These are phyloP conservation scores for Sthenelais limicola DNA, from an alignment of 2,888 invertebrate genomes.

Conservation along the genomic window DNA sequence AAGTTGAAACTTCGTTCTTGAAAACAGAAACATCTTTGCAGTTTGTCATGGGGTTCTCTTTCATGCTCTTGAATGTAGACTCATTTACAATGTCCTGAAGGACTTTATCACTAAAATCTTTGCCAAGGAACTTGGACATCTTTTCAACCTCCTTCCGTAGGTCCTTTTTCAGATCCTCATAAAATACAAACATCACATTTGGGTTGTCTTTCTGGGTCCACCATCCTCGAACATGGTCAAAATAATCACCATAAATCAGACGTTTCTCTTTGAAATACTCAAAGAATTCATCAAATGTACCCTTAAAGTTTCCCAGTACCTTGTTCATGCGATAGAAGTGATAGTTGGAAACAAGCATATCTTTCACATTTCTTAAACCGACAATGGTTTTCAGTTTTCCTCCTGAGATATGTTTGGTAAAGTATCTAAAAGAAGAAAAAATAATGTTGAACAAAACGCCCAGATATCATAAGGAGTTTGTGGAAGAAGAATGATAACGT, in stretches of 20 bases:
- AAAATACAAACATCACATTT: constrained; percentile 42
- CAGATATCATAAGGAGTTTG: too few relatives aligned
- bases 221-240: constrained; percentile 40
- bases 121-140: constrained; percentile 81
- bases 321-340: constrained; percentile 41
- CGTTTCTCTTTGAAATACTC: constrained; percentile 17
- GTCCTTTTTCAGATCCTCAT: constrained; percentile 41
- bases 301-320: constrained; percentile 26
- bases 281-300: constrained; percentile 40
- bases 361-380: constrained; percentile 44
- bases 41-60: constrained; percentile 65
- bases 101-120: constrained; percentile 44
- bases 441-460: too few relatives aligned
- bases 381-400: constrained; percentile 19
- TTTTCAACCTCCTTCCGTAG: constrained; percentile 54
- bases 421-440: too few relatives aligned
- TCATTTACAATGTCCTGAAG: constrained; percentile 57
- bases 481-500: too few relatives aligned
- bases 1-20: constrained; percentile 61
- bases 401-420: neutral
- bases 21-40: constrained; percentile 65
- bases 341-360: constrained; percentile 43
- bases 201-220: constrained; percentile 30
- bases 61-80: constrained; percentile 64
- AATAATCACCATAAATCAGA: constrained; percentile 41